Evolutionary conservation across 2,113 vertebrate species (phyloP).

Genomic region (Brachionichthys hirsutus): DNA sequence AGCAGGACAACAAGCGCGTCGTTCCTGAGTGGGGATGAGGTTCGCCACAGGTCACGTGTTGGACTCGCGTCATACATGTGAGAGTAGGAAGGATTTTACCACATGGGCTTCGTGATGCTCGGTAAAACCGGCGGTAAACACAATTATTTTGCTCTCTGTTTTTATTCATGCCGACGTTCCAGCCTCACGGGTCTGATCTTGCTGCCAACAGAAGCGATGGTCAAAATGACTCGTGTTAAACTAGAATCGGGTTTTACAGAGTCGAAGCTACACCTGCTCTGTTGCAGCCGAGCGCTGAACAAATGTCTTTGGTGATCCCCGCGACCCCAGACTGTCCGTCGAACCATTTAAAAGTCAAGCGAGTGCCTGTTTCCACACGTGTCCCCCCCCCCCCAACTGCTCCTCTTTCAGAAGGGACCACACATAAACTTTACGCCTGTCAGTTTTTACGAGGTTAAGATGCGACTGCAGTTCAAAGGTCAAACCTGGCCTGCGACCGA

Average conservation of each 20-base stretch:
- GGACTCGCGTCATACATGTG: no score
- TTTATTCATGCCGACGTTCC: no score
- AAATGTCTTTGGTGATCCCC: not conserved
- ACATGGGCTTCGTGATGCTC: no score
- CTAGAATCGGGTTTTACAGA: not conserved
- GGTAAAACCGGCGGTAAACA: no score
- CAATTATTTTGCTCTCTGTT: no score
- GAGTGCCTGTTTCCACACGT: slow-evolving; percentile 1
- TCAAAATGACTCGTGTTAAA: not conserved
- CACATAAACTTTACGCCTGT: not conserved
- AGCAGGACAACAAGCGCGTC: no score
- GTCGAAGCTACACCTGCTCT: not conserved
- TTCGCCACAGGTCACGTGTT: no score
- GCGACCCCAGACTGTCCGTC: not conserved
- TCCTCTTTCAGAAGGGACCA: not conserved
- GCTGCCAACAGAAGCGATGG: not conserved
- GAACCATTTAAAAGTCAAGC: slow-evolving; percentile 6
- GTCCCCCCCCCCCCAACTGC: slow-evolving; percentile 1
- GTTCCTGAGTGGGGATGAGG: no score
- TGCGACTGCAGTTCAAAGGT: slow-evolving; percentile 1
- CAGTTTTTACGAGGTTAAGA: slow-evolving; percentile 4
- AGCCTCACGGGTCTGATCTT: not conserved
- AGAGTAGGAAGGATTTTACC: no score
- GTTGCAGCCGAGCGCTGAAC: not conserved
- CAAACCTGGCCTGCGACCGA: not conserved